phyloP scores from a whole-genome alignment of 2,888 invertebrate genomes.

The Merodon equestris region DNA sequence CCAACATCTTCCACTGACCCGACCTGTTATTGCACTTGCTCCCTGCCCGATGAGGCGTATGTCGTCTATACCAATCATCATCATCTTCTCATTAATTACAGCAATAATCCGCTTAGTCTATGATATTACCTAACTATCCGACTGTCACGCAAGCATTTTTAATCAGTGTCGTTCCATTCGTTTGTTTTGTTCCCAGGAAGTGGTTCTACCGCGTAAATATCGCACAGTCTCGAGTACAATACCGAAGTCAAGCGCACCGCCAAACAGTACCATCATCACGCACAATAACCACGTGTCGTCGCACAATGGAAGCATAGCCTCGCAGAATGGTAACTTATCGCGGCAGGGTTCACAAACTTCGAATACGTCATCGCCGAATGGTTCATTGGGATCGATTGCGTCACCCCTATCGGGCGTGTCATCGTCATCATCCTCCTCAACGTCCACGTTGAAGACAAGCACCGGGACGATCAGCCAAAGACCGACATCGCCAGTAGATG shows the following conservation, averaged over 20 bases:
- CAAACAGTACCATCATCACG: slow-evolving; percentile 75
- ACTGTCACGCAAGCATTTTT: slow-evolving; percentile 49
- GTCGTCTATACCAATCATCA: too few relatives aligned
- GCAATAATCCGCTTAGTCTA: too few relatives aligned
- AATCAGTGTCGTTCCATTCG: slow-evolving; percentile 52
- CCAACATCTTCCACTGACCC: too few relatives aligned
- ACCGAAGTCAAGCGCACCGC: slow-evolving; percentile 76
- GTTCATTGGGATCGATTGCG: slow-evolving; percentile 74
- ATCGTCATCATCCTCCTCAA: slow-evolving; percentile 71
- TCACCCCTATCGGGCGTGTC: slow-evolving; percentile 53
- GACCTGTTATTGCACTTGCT: too few relatives aligned
- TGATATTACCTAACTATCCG: background rate
- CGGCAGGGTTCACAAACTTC: slow-evolving; percentile 75
- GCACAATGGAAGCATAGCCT: slow-evolving; percentile 57
- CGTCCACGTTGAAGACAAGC: slow-evolving; percentile 74
- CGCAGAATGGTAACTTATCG: slow-evolving; percentile 70
- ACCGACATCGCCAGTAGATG: slow-evolving; percentile 72
- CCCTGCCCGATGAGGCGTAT: too few relatives aligned
- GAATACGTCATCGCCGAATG: slow-evolving; percentile 72
- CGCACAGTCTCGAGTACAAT: slow-evolving; percentile 85
- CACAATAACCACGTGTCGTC: slow-evolving; percentile 71
- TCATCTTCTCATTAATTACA: too few relatives aligned
- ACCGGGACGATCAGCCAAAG: slow-evolving; percentile 71
- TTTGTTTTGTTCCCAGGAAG: slow-evolving; percentile 81
- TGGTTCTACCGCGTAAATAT: slow-evolving; percentile 87